Percentiles rank a stretch among this genome's conserved stretches.
Evolutionary conservation across 2,113 vertebrate species (phyloP).

Genomic region (Notothenia rossii): DNA sequence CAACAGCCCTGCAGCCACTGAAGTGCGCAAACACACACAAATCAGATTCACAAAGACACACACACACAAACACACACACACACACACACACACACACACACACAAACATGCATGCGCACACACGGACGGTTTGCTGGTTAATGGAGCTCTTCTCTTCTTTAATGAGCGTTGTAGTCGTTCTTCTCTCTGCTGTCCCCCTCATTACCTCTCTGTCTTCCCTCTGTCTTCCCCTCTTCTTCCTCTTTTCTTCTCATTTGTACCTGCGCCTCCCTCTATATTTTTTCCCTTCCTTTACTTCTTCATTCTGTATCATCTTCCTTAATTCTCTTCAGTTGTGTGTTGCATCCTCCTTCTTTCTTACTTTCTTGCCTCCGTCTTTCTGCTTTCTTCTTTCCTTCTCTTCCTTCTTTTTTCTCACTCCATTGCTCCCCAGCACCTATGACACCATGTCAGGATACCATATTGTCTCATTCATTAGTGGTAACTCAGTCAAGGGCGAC

Average conservation of each 20-base stretch:
- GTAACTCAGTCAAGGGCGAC: slow-evolving; percentile 6
- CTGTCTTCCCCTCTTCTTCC: slow-evolving; percentile 31
- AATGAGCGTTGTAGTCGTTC: slow-evolving; percentile 75
- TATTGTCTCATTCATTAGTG: not conserved
- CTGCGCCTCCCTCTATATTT: slow-evolving; percentile 15
- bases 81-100: slow-evolving; percentile 11
- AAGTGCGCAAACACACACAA: slow-evolving; percentile 35
- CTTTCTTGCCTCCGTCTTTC: no score
- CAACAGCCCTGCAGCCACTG: slow-evolving; percentile 50
- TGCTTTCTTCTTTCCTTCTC: no score
- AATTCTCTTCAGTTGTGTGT: not conserved
- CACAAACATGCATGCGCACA: slow-evolving; percentile 43
- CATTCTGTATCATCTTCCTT: not conserved
- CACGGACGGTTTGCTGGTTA: slow-evolving; percentile 77
- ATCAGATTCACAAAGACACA: no score
- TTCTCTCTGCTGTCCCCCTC: slow-evolving; percentile 73
- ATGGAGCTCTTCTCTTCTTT: slow-evolving; percentile 79
- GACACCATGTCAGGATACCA: not conserved
- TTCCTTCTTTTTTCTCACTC: not conserved
- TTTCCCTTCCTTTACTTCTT: slow-evolving; percentile 7
- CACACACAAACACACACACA: slow-evolving; percentile 8
- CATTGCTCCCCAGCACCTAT: slow-evolving; percentile 17
- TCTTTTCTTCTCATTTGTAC: slow-evolving; percentile 39
- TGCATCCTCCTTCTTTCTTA: not conserved
- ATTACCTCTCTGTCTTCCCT: no score